Percentiles rank a stretch among this genome's conserved stretches.
Evolutionary conservation across 2,888 invertebrate species (phyloP).

Genomic region (Acleris laterana): DNA sequence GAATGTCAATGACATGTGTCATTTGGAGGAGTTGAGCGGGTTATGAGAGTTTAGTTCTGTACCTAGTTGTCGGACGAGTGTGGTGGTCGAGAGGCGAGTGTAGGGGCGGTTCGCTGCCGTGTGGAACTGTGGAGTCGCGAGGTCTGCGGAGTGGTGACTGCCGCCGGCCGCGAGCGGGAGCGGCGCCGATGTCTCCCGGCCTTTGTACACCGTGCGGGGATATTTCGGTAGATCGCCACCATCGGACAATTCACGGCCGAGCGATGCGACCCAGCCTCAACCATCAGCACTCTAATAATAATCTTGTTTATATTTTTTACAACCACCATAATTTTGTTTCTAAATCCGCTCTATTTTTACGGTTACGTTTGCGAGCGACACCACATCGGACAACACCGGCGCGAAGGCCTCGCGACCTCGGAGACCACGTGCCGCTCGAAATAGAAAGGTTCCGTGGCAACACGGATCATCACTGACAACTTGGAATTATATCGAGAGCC

Average conservation of each 20-base stretch:
- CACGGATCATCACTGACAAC: constrained; percentile 46
- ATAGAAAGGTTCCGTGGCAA: constrained; percentile 53
- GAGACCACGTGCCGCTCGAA: constrained; percentile 78
- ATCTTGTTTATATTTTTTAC: constrained; percentile 84
- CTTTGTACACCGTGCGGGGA: constrained; percentile 72
- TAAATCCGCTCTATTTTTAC: constrained; percentile 53
- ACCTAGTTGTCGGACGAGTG: constrained; percentile 31
- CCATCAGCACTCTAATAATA: constrained; percentile 80
- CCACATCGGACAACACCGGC: constrained; percentile 22
- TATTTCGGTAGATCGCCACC: constrained; percentile 82
- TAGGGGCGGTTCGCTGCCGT: constrained; percentile 14
- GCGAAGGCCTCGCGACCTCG: constrained; percentile 67
- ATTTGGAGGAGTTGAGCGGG: background rate
- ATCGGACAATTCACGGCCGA: constrained; percentile 81
- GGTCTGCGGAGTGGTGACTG: constrained; percentile 32
- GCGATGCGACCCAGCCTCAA: constrained; percentile 77
- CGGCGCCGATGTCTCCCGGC: constrained; percentile 44
- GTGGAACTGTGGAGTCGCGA: constrained; percentile 28
- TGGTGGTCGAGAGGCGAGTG: constrained; percentile 12
- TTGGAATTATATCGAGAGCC: constrained; percentile 52
- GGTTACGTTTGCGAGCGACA: constrained; percentile 40
- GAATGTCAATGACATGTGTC: constrained; percentile 13
- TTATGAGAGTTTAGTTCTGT: constrained; percentile 14
- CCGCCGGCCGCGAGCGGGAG: constrained; percentile 49
- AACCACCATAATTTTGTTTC: constrained; percentile 70